Evolutionary conservation across 92 coral and sea anemone species (phyloP).

Genomic region (Epizoanthus rinbou): DNA sequence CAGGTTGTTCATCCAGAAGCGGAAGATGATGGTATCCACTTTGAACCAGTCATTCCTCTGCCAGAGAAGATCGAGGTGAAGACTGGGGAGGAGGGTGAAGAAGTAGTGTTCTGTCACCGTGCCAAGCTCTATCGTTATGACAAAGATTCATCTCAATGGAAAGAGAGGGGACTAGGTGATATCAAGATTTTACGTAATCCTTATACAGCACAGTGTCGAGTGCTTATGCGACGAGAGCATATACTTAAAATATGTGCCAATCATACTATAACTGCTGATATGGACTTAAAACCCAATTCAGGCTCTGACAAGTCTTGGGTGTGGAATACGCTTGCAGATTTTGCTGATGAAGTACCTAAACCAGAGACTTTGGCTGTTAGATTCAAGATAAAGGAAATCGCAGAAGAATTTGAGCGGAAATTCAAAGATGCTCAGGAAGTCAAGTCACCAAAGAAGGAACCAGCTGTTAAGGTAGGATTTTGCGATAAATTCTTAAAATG

Average conservation of each 20-base stretch:
- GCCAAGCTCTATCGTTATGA: constrained; percentile 88
- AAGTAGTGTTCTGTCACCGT: constrained; percentile 75
- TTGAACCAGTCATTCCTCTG: constrained; percentile 92
- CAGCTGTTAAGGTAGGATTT: constrained; percentile 5
- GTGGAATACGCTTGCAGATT: constrained; percentile 91
- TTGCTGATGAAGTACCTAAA: constrained; percentile 77
- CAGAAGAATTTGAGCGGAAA: constrained; percentile 68
- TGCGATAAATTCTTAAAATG: too few relatives aligned
- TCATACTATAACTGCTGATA: constrained; percentile 80
- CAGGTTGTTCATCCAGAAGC: constrained; percentile 63
- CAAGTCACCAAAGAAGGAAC: not conserved
- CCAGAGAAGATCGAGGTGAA: constrained; percentile 75
- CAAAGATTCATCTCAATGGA: constrained; percentile 81
- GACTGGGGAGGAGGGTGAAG: constrained; percentile 94
- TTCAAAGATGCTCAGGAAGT: constrained; percentile 64
- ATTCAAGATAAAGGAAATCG: constrained; percentile 74
- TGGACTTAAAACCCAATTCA: constrained; percentile 78
- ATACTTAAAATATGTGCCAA: constrained; percentile 93
- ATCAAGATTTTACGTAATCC: constrained; percentile 74
- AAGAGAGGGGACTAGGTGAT: constrained; percentile 96
- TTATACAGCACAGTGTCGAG: constrained; percentile 65
- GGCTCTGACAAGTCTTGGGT: constrained; percentile 87
- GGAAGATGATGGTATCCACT: constrained; percentile 84
- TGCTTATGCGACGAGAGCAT: constrained; percentile 95
- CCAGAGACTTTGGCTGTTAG: constrained; percentile 85